Conservation (phyloP, 2,797 vertebrate species). For the Acrocephalus scirpaceus region DNA sequence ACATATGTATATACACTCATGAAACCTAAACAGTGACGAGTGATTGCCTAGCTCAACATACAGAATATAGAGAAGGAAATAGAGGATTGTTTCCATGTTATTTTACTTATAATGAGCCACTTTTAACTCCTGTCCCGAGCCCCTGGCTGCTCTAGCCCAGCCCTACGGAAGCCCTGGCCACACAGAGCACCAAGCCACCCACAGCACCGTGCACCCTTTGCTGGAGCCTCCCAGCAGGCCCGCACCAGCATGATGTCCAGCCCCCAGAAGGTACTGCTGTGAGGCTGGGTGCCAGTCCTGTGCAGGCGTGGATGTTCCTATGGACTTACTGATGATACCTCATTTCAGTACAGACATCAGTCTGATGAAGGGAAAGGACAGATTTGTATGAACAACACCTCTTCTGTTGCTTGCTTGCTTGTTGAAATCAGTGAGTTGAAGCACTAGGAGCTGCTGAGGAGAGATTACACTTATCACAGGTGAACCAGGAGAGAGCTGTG, state of each 20-base stretch:
- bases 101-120: background rate
- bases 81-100: background rate
- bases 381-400: conserved; percentile 29
- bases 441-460: conserved; percentile 27
- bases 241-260: background rate
- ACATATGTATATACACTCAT: background rate
- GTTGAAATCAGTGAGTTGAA: conserved; percentile 56
- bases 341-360: background rate
- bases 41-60: background rate
- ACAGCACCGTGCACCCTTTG: background rate
- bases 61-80: background rate
- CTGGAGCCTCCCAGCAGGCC: background rate
- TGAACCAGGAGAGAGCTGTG: conserved; percentile 42
- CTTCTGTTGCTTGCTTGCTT: background rate
- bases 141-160: background rate
- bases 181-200: background rate
- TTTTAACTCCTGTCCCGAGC: background rate
- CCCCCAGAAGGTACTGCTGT: background rate
- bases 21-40: background rate
- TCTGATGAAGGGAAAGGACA: background rate
- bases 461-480: conserved; percentile 65
- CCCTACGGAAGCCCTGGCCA: background rate
- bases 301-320: background rate
- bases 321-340: background rate
- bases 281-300: background rate